Base-by-base conservation (phyloP, 2,113 vertebrate species). In the Barbus barbus region DNA sequence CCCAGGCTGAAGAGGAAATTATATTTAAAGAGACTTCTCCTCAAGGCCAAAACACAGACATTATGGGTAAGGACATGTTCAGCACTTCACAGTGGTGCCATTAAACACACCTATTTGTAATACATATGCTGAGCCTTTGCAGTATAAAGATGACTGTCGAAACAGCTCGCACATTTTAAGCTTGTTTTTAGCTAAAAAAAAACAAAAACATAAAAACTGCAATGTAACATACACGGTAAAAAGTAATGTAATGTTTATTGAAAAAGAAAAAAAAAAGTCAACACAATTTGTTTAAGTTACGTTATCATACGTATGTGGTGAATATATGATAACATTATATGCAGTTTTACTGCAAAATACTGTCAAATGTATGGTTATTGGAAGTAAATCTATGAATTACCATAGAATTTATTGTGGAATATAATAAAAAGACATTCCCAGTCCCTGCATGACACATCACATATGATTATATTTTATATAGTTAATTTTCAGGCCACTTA, bases 11-110 rank as follows among this genome's bases (percentile, higher is more conserved):
- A 3, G 90, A 92, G 53, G 85, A 86, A 31, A 61, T 6, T 0
- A 9, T 28, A 1, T 22, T 84, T 51, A 65, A 53, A 26, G 36
- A 82, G 1, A 38, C 53, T 31, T 74, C 87, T 20, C 3, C 11
- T 48, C 46, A 14, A 44, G 63, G 20, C 38, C 22, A 22, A 44
- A 78, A 58, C 38, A 26, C 60, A 84, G 86, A 61, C 12, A 84
- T 82, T 26, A n/a, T 81, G 87, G 93, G 92, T 94, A n/a, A 83
- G 53, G 24, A 56, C 36, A 33, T 2, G 13, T 33, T 67, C 28
- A 67, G 12, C 9, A n/a, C 9, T 69, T 38, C 4, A 69, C 33
- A n/a, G 53, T 9, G 9, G 53, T 58, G 20, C 53, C 53, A 53
- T 1, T 20, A 53, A 7, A 51, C 61, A 33, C 28, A 1, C 0